Percentiles rank a stretch among this genome's conserved stretches.
These are phyloP conservation scores for Anarrhichthys ocellatus DNA, from an alignment of 2,113 vertebrate species.

Conservation along the genomic window DNA sequence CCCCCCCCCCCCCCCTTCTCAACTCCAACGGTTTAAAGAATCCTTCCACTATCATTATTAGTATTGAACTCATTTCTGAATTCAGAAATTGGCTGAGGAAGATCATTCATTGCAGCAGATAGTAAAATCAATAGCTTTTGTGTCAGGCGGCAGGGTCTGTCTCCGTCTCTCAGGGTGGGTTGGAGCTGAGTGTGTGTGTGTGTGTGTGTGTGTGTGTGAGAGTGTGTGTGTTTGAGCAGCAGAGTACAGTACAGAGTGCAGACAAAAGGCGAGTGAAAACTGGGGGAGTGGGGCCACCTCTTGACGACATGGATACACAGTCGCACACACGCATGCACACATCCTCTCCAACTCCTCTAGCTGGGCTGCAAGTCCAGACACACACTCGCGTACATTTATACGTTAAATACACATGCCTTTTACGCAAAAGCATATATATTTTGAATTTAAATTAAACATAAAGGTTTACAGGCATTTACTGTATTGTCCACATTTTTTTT, in stretches of 20 bases:
- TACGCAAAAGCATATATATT: not conserved
- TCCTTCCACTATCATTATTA: slow-evolving; percentile 81
- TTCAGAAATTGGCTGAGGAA: slow-evolving; percentile 83
- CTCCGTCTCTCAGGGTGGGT: slow-evolving; percentile 71
- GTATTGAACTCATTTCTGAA: slow-evolving; percentile 85
- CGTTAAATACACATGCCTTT: slow-evolving; percentile 11
- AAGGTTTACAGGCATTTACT: not conserved
- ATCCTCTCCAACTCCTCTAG: not conserved
- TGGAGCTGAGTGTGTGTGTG: slow-evolving; percentile 48
- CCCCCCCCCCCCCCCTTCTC: slow-evolving; percentile 34
- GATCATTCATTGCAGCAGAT: slow-evolving; percentile 85
- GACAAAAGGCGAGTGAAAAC: slow-evolving; percentile 82
- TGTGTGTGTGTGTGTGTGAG: slow-evolving; percentile 41
- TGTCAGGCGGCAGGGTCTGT: slow-evolving; percentile 75
- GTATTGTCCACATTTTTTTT: not conserved
- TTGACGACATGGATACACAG: slow-evolving; percentile 84
- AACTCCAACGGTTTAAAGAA: slow-evolving; percentile 79
- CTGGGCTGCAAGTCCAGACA: slow-evolving; percentile 7
- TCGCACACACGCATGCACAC: slow-evolving; percentile 39
- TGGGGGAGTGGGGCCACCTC: slow-evolving; percentile 87
- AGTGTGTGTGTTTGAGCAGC: slow-evolving; percentile 48
- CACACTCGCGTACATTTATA: slow-evolving; percentile 13
- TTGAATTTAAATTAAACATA: not conserved
- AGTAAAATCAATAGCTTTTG: slow-evolving; percentile 87
- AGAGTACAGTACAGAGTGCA: slow-evolving; percentile 72